Conservation (phyloP, 2,113 vertebrate species). For the Emydura subglobosa region DNA sequence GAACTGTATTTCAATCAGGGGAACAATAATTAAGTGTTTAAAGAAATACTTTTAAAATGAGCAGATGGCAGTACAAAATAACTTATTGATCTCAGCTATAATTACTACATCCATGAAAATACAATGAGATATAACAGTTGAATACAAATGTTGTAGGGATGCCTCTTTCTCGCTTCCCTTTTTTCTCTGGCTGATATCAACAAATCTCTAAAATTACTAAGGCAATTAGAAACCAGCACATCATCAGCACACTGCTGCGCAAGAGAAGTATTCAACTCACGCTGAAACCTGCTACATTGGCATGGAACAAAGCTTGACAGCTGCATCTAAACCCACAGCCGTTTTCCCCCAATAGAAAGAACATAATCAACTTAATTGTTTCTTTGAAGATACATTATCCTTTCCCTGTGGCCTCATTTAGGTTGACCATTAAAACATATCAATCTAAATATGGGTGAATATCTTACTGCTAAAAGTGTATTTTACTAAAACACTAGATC, state of each 20-base stretch:
- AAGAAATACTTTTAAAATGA: not conserved
- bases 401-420: conserved; percentile 80
- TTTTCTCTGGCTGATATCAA: conserved; percentile 1
- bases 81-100: not conserved
- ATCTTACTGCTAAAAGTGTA: conserved; percentile 34
- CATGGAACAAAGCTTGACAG: conserved; percentile 62
- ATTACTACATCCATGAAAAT: conserved; percentile 23
- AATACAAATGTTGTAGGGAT: not conserved
- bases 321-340: conserved; percentile 64
- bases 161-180: not conserved
- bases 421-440: conserved; percentile 62
- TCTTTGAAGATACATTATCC: conserved; percentile 75
- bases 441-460: conserved; percentile 61
- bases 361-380: conserved; percentile 41
- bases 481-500: not conserved
- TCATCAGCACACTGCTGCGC: conserved; percentile 49
- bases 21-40: not conserved
- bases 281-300: conserved; percentile 10
- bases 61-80: conserved; percentile 17
- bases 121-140: not conserved
- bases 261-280: not conserved
- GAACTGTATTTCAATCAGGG: not conserved
- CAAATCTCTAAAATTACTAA: not conserved
- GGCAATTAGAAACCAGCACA: not conserved
- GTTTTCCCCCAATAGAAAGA: conserved; percentile 75